Evolutionary conservation across 2,113 vertebrate species (phyloP), one percentile per base, ranked within the genome.

Genomic region (Daubentonia madagascariensis): DNA sequence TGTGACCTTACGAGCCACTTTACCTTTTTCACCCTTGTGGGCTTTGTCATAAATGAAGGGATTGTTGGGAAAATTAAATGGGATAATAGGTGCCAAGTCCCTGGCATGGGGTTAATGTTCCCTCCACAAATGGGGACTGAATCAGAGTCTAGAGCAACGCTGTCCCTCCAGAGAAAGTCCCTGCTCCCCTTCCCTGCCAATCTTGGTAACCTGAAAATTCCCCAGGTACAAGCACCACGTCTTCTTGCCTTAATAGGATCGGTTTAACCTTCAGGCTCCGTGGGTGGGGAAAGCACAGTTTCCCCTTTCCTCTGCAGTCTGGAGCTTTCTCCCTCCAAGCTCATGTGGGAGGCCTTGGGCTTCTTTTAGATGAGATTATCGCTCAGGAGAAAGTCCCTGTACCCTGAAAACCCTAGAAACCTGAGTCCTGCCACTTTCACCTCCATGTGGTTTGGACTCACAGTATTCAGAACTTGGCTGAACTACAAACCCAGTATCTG

Each of bases 381-480:
- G 35, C 35, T 25, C 12, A 3, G 30, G 54, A 97, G 78, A 97
- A 94, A 98, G 89, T 83, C 80, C 75, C 91, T 59, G 8, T 85
- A 6, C 37, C 30, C 35, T 37, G 30, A 57, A 93, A 95, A 61
- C 43, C 32, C 9, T 3, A 48, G 57, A 88, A 17, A 37, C 8
- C 8, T 1, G 20, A 76, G 25, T 61, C 54, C 43, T 32, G 3
- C 16, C 43, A 6, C 43, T n/a, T 63, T 37, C 20, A 2, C 75
- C 65, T 37, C 48, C 5, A 7, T 3, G 0, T 7, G 30, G 50
- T 81, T 61, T 37, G 35, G n/a, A 28, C 17, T 78, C 28, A 54
- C 35, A 35, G 35, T 75, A 91, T 84, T 32, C 89, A 78, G 81
- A 89, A 35, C 30, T 23, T 45, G 40, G 12, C 45, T 11, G 85